Base-by-base conservation (phyloP, 1,140 invertebrate genomes). In the Bombyx mandarina region DNA sequence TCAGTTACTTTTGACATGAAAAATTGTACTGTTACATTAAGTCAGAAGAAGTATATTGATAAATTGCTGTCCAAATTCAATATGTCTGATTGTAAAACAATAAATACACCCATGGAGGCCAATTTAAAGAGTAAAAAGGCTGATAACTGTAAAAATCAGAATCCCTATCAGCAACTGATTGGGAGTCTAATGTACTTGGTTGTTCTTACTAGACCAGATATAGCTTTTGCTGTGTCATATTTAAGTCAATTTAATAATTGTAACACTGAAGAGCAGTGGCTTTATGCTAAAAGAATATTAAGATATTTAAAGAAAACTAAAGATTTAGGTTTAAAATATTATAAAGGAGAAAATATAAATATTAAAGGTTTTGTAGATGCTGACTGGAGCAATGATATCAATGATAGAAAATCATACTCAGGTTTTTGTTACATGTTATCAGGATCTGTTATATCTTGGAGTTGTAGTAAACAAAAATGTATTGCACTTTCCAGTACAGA, bases 211-310 rank as follows among this genome's bases (percentile, higher is more conserved):
- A 8, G 52, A 43, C 47, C 47, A 12, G 47, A 49, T n/a, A 49
- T 49, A 12, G 8, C 10, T 12, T 49, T 10, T 49, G 7, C 8
- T 49, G 47, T 49, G n/a, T 12, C 6, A 52, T 54, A 54, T 69
- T 56, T 55, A 67, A 26, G 52, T 63, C 12, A 45, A 44, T 49
- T 66, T 59, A 46, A 67, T 67, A 26, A 73, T 68, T 54, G 61
- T 82, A 6, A 63, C 73, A 56, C 78, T 47, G 73, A 49, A 22
- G 8, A 10, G 22, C 47, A 49, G n/a, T 49, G 47, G 47, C 6
- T 22, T 6, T 49, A 49, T 49, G 47, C 47, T 1, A 49, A 12
- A 12, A 8, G 52, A 9, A 8, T 53, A 10, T 9, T 53, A 43
- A 43, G 35, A 43, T 53, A 53, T 9, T 53, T 53, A 43, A 53